Base-by-base conservation (phyloP, 2,888 invertebrate species). In the Melanostoma scalare region DNA sequence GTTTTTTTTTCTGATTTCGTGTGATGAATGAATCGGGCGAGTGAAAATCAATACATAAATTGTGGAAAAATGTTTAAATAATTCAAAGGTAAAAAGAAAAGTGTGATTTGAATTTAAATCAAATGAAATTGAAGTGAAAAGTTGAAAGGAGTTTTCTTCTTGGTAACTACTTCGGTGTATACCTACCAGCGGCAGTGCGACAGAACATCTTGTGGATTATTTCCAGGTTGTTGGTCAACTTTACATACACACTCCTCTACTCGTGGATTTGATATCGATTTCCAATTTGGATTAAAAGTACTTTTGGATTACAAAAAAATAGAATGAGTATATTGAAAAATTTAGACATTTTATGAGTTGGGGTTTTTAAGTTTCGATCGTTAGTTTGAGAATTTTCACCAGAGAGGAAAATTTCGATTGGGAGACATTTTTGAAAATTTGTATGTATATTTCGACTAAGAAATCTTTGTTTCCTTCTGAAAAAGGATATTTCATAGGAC, bases 121-220 rank as follows among this genome's bases (percentile, higher is more conserved):
- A 31, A 9, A 9, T 44, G 8, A 5, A 50, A 35, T 33, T 40
- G 4, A 53, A 53, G 20, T 20, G 46, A 52, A 53, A 46, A 38
- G 63, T 63, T 20, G 20, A 20, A 20, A 20, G 31, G 31, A 33
- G 6, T 38, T 42, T 52, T 44, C 53, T 48, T 20, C 20, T 36
- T 67, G 44, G 68, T 58, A 38, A 74, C 58, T 56, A 56, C 53
- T 42, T n/a, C 44, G 38, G 3, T 35, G 30, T 42, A 36, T 82
- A 73, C 81, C 82, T 82, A 73, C 81, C 82, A 78, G 73, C 82
- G 82, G 82, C 69, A 63, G 46, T 78, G 63, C 63, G 31, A 38
- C 68, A 77, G 40, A 68, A 68, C 67, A 61, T 74, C 56, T 52
- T 73, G 63, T 82, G 82, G 82, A 82, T 82, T 82, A 82, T 61